Evolutionary conservation across 2,888 invertebrate species (phyloP).

Genomic region (Dichetophora obliterata): DNA sequence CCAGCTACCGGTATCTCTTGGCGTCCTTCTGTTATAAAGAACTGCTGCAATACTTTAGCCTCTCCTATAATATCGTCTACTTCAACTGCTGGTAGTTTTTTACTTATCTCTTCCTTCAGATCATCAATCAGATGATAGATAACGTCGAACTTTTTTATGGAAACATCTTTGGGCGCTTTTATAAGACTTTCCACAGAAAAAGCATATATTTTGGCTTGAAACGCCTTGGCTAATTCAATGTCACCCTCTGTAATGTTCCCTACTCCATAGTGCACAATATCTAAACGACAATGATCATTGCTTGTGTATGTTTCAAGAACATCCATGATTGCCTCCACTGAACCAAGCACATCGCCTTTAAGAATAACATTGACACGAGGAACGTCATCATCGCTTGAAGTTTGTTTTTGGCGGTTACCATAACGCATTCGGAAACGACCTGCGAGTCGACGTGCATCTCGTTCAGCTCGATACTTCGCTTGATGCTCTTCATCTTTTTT

Average conservation of each 20-base stretch:
- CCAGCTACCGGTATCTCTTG: slow-evolving; percentile 90
- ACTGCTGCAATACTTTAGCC: slow-evolving; percentile 87
- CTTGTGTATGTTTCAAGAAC: slow-evolving; percentile 88
- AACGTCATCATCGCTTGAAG: slow-evolving; percentile 70
- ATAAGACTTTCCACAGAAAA: slow-evolving; percentile 82
- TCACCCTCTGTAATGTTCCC: slow-evolving; percentile 88
- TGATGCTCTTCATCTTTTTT: slow-evolving; percentile 78
- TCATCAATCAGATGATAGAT: slow-evolving; percentile 95
- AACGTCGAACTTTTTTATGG: slow-evolving; percentile 83
- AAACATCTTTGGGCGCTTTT: slow-evolving; percentile 70
- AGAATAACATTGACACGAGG: slow-evolving; percentile 75
- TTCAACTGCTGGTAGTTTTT: slow-evolving; percentile 78
- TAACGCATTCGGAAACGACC: slow-evolving; percentile 73
- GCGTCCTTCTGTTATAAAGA: slow-evolving; percentile 82
- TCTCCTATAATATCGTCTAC: slow-evolving; percentile 86
- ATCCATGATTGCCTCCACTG: slow-evolving; percentile 94
- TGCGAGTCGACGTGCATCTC: slow-evolving; percentile 74
- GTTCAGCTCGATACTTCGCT: slow-evolving; percentile 74
- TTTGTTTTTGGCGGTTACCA: slow-evolving; percentile 76
- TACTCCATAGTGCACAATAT: slow-evolving; percentile 91
- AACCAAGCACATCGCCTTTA: slow-evolving; percentile 95
- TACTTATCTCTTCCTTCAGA: slow-evolving; percentile 83
- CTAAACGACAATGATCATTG: slow-evolving; percentile 80
- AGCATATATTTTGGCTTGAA: slow-evolving; percentile 85
- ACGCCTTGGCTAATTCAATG: slow-evolving; percentile 82